Conservation (phyloP, 2,797 vertebrate genomes). For the Pelodytes ibericus region DNA sequence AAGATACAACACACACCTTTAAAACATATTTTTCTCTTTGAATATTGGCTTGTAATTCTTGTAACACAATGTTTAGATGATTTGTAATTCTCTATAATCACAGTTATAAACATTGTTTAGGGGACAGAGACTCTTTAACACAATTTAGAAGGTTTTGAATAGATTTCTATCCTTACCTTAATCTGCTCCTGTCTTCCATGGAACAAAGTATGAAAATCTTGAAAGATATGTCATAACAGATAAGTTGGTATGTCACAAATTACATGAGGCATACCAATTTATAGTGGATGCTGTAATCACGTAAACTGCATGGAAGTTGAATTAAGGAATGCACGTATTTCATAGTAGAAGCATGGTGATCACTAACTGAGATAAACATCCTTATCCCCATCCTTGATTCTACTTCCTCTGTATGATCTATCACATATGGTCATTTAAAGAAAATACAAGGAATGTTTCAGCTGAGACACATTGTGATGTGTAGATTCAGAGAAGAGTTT, state of each 20-base stretch:
- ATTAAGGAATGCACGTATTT: slow-evolving; percentile 43
- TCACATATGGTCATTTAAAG: slow-evolving; percentile 32
- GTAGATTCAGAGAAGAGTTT: background rate
- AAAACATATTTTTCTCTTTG: no score
- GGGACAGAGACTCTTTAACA: no score
- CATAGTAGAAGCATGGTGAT: slow-evolving; percentile 35
- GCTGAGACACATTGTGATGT: slow-evolving; percentile 8
- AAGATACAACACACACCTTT: no score
- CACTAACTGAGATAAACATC: slow-evolving; percentile 30
- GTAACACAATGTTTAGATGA: no score
- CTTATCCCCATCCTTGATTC: slow-evolving; percentile 22
- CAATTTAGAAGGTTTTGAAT: no score
- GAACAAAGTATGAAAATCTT: background rate
- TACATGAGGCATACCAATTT: slow-evolving; percentile 34
- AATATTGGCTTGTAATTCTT: no score
- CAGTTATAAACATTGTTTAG: no score
- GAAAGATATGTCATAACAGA: background rate
- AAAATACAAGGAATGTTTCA: slow-evolving; percentile 7
- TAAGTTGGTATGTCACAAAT: slow-evolving; percentile 33
- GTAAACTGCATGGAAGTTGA: slow-evolving; percentile 37
- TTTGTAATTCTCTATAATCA: no score
- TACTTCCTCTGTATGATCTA: slow-evolving; percentile 27
- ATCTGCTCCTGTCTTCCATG: background rate
- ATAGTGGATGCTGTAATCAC: slow-evolving; percentile 38
- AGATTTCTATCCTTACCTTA: no score